Conservation (phyloP, 2,113 vertebrate species). For the Myotis lucifugus region DNA sequence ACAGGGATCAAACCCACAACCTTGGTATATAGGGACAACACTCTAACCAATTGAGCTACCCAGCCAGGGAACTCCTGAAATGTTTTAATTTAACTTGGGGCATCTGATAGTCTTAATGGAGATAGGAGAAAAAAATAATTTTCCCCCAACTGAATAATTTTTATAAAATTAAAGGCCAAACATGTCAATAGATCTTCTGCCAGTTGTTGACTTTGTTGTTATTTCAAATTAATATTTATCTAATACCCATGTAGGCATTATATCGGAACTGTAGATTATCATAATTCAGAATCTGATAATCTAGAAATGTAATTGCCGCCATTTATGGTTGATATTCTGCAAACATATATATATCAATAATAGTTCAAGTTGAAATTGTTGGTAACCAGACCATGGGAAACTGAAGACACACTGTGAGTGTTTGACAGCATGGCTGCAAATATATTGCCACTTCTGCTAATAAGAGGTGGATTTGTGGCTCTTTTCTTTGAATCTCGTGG, state of each 20-base stretch:
- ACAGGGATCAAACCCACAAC: background rate
- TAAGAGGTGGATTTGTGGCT: background rate
- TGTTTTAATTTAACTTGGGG: conserved; percentile 10
- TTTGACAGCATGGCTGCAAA: background rate
- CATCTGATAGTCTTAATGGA: background rate
- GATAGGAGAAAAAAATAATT: background rate
- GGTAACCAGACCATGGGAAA: background rate
- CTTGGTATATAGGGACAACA: background rate
- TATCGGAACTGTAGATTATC: background rate
- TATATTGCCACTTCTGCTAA: background rate
- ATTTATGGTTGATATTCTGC: background rate
- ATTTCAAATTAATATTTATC: conserved; percentile 28
- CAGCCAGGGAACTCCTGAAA: background rate
- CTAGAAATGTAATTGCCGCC: background rate
- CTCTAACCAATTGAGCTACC: background rate
- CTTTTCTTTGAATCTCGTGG: background rate
- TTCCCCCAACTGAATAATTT: conserved; percentile 14
- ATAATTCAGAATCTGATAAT: background rate
- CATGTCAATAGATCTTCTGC: background rate
- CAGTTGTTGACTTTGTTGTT: conserved; percentile 16
- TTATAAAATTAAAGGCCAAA: conserved; percentile 33
- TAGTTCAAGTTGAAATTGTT: conserved; percentile 18
- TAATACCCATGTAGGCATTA: background rate
- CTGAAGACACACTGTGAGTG: background rate
- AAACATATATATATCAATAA: background rate